Evolutionary conservation across 2,113 vertebrate genomes (phyloP).

Genomic region (Brachypodius melanocephalos): DNA sequence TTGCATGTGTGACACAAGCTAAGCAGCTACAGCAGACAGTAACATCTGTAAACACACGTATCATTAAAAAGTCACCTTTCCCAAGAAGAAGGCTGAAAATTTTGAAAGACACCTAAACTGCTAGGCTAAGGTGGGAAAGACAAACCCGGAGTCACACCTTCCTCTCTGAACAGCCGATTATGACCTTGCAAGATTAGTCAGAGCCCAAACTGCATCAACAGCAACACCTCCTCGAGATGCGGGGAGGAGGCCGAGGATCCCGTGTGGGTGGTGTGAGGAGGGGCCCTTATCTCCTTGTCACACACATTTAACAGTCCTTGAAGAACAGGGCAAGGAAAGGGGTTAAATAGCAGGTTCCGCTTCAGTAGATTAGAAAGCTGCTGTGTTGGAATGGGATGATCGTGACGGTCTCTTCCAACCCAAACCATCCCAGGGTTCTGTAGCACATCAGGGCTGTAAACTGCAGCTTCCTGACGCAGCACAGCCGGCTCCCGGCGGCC

Average conservation of each 20-base stretch:
- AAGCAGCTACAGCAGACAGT: background rate
- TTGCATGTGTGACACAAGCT: background rate
- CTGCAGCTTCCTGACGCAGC: background rate
- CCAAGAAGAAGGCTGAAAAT: background rate
- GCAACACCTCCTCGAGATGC: background rate
- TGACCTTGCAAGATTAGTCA: background rate
- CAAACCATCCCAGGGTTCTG: background rate
- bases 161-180: background rate
- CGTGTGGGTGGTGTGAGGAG: fast-evolving
- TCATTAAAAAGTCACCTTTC: background rate
- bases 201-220: background rate
- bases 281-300: background rate
- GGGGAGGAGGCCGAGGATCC: background rate
- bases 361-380: fast-evolving
- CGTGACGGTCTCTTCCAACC: background rate
- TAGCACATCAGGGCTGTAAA: fast-evolving
- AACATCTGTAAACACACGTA: background rate
- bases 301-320: background rate
- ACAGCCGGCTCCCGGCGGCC: too few relatives aligned
- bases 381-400: fast-evolving
- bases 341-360: background rate
- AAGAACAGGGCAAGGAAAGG: background rate
- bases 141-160: background rate
- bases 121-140: background rate
- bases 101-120: background rate